Base-by-base conservation (phyloP, 2,113 vertebrate genomes). In the Rhea pennata region DNA sequence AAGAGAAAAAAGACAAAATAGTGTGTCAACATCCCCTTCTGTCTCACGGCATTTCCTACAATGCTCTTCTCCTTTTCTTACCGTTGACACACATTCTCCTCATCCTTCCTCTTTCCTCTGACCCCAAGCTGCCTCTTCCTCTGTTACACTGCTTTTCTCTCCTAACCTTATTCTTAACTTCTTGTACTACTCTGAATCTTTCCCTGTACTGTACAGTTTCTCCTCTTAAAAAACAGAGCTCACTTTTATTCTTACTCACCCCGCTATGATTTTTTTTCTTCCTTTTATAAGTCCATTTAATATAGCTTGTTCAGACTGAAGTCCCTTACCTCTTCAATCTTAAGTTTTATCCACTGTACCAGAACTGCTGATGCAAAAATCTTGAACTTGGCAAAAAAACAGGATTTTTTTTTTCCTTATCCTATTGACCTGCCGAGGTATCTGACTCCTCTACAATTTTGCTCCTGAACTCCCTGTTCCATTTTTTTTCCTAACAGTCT, bases 1-100 rank as follows among this genome's bases (percentile, higher is more conserved):
- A 54, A 61, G 31, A 64, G 29, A 8, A 70, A 42, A 36, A 77
- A 36, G 48, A 15, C 26, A 40, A 46, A 61, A 40, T 22, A 31
- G 0, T 0, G 1, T 44, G 36, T 72, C 31, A 12, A 2, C 3
- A 0, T 67, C 16, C 9, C 27, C 16, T 78, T 15, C 27, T 54
- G n/a, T 46, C 36, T 59, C 61, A 29, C 78, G 42, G 40, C 8
- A 1, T 78, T 71, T 50, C 36, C 58, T 24, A 3, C 10, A 31
- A 6, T 9, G 1, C 39, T 78, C 31, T 51, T 71, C 26, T 56
- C 26, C 24, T 51, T 77, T 61, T n/a, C 46, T 20, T 40, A 20
- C n/a, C 23, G 12, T 39, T 40, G 56, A 48, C 46, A 54, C 51
- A 21, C 31, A 19, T 73, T 88, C 53, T 51, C 9, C 27, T 78